Conservation (phyloP, 2,113 vertebrate genomes). For the Ammodytes dubius region DNA sequence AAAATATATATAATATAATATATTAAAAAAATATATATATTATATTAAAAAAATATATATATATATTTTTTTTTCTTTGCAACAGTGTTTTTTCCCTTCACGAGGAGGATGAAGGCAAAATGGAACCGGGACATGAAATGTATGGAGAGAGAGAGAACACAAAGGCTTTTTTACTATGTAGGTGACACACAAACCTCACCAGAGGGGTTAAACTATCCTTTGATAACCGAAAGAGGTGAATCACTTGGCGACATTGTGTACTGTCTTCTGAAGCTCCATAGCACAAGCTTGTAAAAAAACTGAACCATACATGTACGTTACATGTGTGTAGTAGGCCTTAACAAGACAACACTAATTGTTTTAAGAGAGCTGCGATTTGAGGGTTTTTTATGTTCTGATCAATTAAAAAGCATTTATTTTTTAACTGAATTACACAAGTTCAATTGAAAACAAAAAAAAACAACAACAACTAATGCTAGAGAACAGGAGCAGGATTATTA, state of each 20-base stretch:
- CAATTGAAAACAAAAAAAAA: background rate
- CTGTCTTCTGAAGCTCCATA: background rate
- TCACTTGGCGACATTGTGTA: background rate
- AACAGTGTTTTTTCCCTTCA: conserved; percentile 8
- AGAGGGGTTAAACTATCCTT: background rate
- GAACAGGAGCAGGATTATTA: conserved; percentile 31
- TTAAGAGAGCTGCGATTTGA: background rate
- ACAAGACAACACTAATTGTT: background rate
- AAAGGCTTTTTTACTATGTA: conserved; percentile 5
- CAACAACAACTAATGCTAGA: background rate
- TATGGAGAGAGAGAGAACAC: background rate
- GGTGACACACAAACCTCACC: conserved; percentile 5
- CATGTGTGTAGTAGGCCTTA: background rate
- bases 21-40: no score
- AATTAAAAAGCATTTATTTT: background rate
- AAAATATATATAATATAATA: no score
- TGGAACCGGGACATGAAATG: background rate
- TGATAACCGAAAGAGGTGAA: conserved; percentile 2
- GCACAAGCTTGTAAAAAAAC: background rate
- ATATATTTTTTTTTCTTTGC: background rate
- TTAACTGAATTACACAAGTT: background rate
- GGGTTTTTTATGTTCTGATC: background rate
- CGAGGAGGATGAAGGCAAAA: background rate
- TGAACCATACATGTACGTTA: background rate
- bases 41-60: no score